Base-by-base conservation (phyloP, 1,140 invertebrate species). In the Pogonomyrmex barbatus region DNA sequence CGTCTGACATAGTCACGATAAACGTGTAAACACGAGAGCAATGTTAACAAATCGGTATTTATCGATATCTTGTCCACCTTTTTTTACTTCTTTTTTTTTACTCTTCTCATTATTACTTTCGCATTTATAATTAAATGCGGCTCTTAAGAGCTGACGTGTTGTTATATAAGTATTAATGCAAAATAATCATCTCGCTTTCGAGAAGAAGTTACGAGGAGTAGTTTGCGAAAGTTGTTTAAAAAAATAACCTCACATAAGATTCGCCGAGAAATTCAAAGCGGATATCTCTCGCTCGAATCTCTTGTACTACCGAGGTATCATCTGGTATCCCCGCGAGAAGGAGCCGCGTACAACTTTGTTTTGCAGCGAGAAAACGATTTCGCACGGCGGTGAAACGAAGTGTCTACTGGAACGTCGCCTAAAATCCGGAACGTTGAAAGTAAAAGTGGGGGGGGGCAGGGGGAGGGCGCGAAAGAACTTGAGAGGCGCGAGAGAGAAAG, bases 371-470 rank as follows among this genome's bases (percentile, higher is more conserved):
- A 56, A 33, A 68, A 60, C 6, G 17, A 2, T 68, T 81, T 81
- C 39, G 24, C 65, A 42, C 2, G 8, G 12, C 36, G 24, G 14
- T 30, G n/a, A 54, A 73, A 73, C n/a, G 8, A 24, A n/a, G 24
- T 33, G 47, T 60, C 17, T 63, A 36, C 0, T 24, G 65, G 17
- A 39, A 12, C 36, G n/a, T 63, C 30, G 17, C 30, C 12, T 83
- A 60, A 50, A 73, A 62, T 62, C 39, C 14, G 17, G n/a, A 50
- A 2, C 47, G n/a, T 9, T 50, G 68, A 83, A 75, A 83, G 68
- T 83, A 83, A 83, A 71, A 83, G 68, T 73, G n/a, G 24, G 24
- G 24, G 0, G 24, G 24, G n/a, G n/a, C n/a, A 24, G 24, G 12
- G 10, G 47, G n/a, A n/a, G n/a, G 47, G 24, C 33, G 47, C 63